Base-by-base conservation (phyloP, 2,797 vertebrate species). In the Chelidonichthys spinosus region DNA sequence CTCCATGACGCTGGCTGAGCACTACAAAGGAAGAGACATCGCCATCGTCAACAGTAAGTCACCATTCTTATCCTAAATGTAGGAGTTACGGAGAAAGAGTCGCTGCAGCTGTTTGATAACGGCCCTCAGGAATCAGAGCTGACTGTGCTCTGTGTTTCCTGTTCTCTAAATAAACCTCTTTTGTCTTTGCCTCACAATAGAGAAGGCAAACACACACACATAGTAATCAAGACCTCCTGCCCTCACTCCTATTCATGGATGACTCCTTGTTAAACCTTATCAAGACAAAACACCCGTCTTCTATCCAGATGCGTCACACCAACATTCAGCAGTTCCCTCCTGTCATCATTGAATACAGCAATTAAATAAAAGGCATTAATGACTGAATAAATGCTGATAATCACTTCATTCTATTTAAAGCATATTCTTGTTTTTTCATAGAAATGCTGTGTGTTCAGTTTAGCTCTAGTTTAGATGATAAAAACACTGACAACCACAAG, bases 1-100 rank as follows among this genome's bases (percentile, higher is more conserved):
- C 4, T 95, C 96, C 0, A 69, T 97, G 86, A 99, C 97, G 3
- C 92, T 98, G 89, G 96, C 97, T 0, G 97, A 98, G 53, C 96
- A 97, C 94, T 99, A 99, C 91, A 97, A 97, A 89, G 97, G 96
- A 81, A 93, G 98, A 92, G 97, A 99, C 56, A 96, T 99, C 92
- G 88, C 95, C 80, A 98, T 99, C 81, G 87, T 96, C 44, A 97
- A 98, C 25, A 96, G 98, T 99, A 98, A 96, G 67, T 46, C 37
- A 14, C 47, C 3, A 7, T 73, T 74, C 63, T 72, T 54, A 43
- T 72, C 11, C 4, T 63, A 60, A 62, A 35, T 4, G 25, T 35
- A 32, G 40, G 53, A 73, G 46, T 37, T 63, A 14, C 62, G 53
- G 58, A 5, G 32, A 60, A 67, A 66, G 14, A 46, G 39, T 32